phyloP scores from a whole-genome alignment of 2,797 vertebrate genomes.

The Margarornis squamiger region DNA sequence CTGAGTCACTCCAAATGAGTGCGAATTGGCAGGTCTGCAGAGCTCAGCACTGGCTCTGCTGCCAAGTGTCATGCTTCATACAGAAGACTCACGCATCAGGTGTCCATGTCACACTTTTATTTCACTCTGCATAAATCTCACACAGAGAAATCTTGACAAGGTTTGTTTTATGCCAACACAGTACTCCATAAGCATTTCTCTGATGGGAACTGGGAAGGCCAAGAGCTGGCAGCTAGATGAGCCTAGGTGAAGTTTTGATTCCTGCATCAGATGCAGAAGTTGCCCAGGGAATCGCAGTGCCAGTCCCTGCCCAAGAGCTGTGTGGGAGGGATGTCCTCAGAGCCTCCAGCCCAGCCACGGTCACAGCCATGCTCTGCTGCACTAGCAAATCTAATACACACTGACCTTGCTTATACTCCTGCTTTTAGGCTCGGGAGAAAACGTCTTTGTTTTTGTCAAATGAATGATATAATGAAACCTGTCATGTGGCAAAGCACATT shows the following conservation, averaged over 20 bases:
- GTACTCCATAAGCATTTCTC: slow-evolving; percentile 58
- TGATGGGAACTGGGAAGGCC: slow-evolving; percentile 48
- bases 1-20: slow-evolving; percentile 58
- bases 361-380: neutral
- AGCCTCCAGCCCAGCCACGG: neutral
- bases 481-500: slow-evolving; percentile 31
- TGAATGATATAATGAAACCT: slow-evolving; percentile 40
- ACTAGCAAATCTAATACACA: neutral
- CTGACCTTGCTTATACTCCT: slow-evolving; percentile 16
- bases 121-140: slow-evolving; percentile 72
- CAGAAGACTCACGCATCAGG: slow-evolving; percentile 66
- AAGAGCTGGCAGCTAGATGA: slow-evolving; percentile 47
- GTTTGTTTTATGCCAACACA: slow-evolving; percentile 65
- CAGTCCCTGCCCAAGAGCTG: neutral
- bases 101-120: slow-evolving; percentile 67
- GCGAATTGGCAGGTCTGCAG: slow-evolving; percentile 48
- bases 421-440: slow-evolving; percentile 33
- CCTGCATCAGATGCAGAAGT: slow-evolving; percentile 1
- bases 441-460: slow-evolving; percentile 46
- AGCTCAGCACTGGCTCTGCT: slow-evolving; percentile 56
- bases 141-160: slow-evolving; percentile 59
- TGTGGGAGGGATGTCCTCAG: neutral
- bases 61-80: slow-evolving; percentile 66
- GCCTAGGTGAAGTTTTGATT: slow-evolving; percentile 32
- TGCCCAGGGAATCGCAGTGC: neutral